These are phyloP conservation scores for Eremobia ochroleuca DNA, from an alignment of 2,888 invertebrate genomes.

Conservation along the genomic window DNA sequence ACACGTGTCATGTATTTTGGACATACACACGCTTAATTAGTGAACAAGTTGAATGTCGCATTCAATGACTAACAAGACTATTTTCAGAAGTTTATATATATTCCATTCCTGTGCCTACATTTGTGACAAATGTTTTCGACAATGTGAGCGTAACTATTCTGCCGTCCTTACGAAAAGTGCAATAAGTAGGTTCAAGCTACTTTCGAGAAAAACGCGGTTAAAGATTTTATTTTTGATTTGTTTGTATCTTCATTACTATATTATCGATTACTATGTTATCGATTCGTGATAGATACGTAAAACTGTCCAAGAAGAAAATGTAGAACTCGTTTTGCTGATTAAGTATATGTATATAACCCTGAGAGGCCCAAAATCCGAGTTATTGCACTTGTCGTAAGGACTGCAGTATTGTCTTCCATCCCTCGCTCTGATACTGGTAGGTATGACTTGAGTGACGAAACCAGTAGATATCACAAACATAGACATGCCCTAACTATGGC, in stretches of 20 bases:
- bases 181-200: too few relatives aligned
- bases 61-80: not conserved
- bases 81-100: not conserved
- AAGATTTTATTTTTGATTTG: too few relatives aligned
- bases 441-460: slow-evolving; percentile 5
- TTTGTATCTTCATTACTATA: too few relatives aligned
- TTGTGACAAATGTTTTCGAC: slow-evolving; percentile 16
- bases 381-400: too few relatives aligned
- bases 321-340: too few relatives aligned
- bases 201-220: too few relatives aligned
- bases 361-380: too few relatives aligned
- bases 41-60: slow-evolving; percentile 3
- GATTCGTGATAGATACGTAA: too few relatives aligned
- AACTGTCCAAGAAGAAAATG: too few relatives aligned
- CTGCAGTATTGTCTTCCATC: not conserved
- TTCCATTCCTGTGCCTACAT: not conserved
- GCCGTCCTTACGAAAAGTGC: too few relatives aligned
- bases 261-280: too few relatives aligned
- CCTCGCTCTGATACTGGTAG: not conserved
- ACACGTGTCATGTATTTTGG: slow-evolving; percentile 6
- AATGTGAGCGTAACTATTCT: slow-evolving; percentile 13
- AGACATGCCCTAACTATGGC: slow-evolving; percentile 5
- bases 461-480: not conserved
- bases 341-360: too few relatives aligned
- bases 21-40: slow-evolving; percentile 22